Evolutionary conservation across 1,140 invertebrate genomes (phyloP), one percentile per base, ranked within the genome.

Genomic region (Matsumurasca onukii): DNA sequence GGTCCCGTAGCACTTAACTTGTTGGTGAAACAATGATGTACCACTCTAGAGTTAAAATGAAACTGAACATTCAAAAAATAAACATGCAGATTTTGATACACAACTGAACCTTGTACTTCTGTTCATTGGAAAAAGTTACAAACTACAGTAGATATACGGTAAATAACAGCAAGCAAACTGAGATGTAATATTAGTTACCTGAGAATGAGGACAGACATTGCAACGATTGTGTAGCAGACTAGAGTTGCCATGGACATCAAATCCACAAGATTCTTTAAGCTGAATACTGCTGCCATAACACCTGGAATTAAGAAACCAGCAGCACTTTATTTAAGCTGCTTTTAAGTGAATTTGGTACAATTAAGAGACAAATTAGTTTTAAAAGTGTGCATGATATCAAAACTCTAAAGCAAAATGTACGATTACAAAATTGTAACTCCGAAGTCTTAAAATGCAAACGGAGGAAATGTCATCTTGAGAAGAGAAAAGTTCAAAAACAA

Each of bases 191-290:
- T n/a, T n/a, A 39, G 5, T 17, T 39, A 92, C 85, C 90, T 86
- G 0, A 98, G 82, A 71, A 97, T 85, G 15, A 97, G 84, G 0
- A 98, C 93, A 71, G 91, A 95, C 48, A 92, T 85, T 15, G 93
- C 91, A 0, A 98, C 95, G 49, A 98, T 89, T 12, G 93, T 91
- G 77, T 97, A 98, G 0, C 95, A 95, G 52, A 98, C 81, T 0
- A 98, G 79, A 0, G 95, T 98, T 62, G 95, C 95, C 74, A 98
- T 97, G 0, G 94, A 96, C 87, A 98, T 93, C 89, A 98, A 94
- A 73, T 95, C 91, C 15, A 98, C 93, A 22, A 98, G 81, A 76
- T 95, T 90, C 17, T 91, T 85, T 34, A 98, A 77, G 77, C 97
- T 88, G 78, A 98, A 97, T 29, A 98, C 76, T 17, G 91, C 86